A percentile compares a stretch with the other conserved stretches of the same genome.
These are phyloP conservation scores for Muntiacus reevesi DNA, from an alignment of 2,113 vertebrate species.

Conservation along the genomic window DNA sequence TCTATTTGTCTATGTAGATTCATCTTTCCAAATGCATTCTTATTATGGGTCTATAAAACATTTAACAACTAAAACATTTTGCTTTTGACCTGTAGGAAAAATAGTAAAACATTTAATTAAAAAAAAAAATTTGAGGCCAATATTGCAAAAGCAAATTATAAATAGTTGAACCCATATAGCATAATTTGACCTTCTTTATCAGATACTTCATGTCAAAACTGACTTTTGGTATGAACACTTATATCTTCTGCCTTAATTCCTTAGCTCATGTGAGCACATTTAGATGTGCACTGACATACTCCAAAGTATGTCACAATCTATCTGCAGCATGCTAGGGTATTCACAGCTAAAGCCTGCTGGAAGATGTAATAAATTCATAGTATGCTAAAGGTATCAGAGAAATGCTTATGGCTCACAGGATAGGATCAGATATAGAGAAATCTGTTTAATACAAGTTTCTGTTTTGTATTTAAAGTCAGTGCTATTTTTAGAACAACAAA, in stretches of 20 bases:
- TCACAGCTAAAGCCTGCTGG: background rate
- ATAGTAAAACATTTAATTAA: background rate
- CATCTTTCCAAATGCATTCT: background rate
- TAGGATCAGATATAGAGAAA: background rate
- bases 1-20: background rate
- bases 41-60: background rate
- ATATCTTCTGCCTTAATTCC: background rate
- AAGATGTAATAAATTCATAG: background rate
- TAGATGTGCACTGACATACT: background rate
- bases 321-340: background rate
- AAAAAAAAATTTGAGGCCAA: background rate
- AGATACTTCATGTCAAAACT: conserved; percentile 13
- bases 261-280: background rate
- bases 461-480: background rate
- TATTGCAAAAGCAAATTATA: background rate
- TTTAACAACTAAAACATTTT: background rate
- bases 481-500: background rate
- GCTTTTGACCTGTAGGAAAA: background rate
- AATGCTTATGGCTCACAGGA: background rate
- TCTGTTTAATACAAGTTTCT: conserved; percentile 12
- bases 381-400: background rate
- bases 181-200: background rate
- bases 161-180: background rate
- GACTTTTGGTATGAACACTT: background rate
- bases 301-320: background rate